Evolutionary conservation across 1,140 invertebrate species (phyloP).

Genomic region (Mizuhopecten yessoensis): DNA sequence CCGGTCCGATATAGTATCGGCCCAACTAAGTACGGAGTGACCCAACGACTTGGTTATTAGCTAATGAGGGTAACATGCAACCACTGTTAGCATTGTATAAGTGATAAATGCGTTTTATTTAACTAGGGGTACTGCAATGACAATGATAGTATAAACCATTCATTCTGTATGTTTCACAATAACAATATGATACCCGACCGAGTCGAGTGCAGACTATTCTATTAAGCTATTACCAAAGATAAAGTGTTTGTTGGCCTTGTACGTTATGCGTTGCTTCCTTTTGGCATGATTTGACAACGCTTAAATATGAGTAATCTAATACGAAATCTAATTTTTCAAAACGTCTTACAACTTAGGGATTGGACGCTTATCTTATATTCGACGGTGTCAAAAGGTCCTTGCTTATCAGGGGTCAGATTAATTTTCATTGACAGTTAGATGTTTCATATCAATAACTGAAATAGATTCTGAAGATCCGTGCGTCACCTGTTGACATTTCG

Average conservation of each 20-base stretch:
- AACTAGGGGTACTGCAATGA: background rate
- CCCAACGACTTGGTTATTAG: background rate
- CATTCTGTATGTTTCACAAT: background rate
- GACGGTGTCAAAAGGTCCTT: background rate
- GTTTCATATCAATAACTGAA: slow-evolving; percentile 1
- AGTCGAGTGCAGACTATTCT: background rate
- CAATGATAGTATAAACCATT: background rate
- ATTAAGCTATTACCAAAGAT: slow-evolving; percentile 15
- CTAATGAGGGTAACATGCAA: slow-evolving; percentile 2
- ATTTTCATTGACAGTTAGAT: background rate
- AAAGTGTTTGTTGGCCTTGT: slow-evolving; percentile 14
- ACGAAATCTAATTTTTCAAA: background rate
- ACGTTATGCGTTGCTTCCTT: slow-evolving; percentile 2
- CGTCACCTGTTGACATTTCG: background rate
- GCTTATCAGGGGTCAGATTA: background rate
- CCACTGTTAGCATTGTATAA: slow-evolving; percentile 12
- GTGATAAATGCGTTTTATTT: slow-evolving; percentile 22
- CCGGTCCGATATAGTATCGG: background rate
- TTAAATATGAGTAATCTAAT: background rate
- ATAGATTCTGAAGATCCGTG: background rate
- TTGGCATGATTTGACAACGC: background rate
- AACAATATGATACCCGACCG: background rate
- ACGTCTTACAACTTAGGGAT: background rate
- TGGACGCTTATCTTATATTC: background rate
- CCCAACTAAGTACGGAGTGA: background rate